Evolutionary conservation across 35 echinoderm and acorn worm genomes (phyloP).

Genomic region (Patiria miniata): DNA sequence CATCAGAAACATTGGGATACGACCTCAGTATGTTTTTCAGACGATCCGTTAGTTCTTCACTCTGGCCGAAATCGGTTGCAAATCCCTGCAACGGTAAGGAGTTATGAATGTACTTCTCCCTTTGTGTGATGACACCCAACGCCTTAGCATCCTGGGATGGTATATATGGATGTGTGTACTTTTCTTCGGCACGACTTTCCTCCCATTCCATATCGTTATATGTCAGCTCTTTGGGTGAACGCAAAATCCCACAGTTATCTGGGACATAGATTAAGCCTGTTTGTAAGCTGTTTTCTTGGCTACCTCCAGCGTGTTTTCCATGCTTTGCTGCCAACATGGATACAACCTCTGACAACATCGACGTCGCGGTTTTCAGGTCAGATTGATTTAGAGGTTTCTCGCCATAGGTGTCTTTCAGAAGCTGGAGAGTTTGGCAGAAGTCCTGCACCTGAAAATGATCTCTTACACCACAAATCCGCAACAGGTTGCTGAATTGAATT

Average conservation of each 20-base stretch:
- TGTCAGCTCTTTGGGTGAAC: conserved; percentile 5
- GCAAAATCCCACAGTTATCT: conserved; percentile 29
- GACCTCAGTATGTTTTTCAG: conserved; percentile 54
- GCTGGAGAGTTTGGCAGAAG: not conserved
- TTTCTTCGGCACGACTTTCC: not conserved
- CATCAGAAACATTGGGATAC: conserved; percentile 44
- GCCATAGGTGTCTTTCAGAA: not conserved
- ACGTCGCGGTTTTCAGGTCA: not conserved
- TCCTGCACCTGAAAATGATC: conserved; percentile 33
- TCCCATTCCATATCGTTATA: conserved; percentile 61
- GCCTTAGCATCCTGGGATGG: conserved; percentile 30
- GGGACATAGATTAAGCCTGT: conserved; percentile 31
- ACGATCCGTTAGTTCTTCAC: conserved; percentile 67
- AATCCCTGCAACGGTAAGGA: conserved; percentile 31
- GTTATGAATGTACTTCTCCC: conserved; percentile 39
- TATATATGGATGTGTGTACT: conserved; percentile 44
- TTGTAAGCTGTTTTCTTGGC: not conserved
- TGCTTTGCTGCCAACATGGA: not conserved
- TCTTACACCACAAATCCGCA: conserved; percentile 31
- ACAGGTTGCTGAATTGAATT: conserved; percentile 23
- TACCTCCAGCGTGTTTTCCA: no score
- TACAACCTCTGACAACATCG: conserved; percentile 9
- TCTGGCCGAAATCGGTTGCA: conserved; percentile 67
- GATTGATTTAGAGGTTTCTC: not conserved
- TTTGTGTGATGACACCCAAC: conserved; percentile 47